A percentile compares a stretch with the other conserved stretches of the same genome.
These are phyloP conservation scores for Mesembrinibis cayennensis DNA, from an alignment of 2,113 vertebrate genomes.

Conservation along the genomic window DNA sequence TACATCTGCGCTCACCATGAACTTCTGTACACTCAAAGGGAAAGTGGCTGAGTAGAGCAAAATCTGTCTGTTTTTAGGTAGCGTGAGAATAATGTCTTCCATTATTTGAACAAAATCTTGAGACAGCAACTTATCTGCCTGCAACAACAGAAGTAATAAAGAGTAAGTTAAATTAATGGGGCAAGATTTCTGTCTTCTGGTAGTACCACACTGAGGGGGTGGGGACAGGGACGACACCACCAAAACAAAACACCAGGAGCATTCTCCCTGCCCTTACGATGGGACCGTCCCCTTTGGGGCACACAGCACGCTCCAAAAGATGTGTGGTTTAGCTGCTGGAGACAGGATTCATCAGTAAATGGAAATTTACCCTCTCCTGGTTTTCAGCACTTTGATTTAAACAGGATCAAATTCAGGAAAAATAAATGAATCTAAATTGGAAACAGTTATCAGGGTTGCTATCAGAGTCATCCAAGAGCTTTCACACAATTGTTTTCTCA, in stretches of 20 bases:
- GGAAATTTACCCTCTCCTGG: not conserved
- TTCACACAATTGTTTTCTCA: not conserved
- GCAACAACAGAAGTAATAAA: not conserved
- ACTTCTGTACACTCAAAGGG: slow-evolving; percentile 98
- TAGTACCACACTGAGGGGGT: not conserved
- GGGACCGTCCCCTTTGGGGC: not conserved
- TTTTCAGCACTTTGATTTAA: not conserved
- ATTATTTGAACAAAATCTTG: slow-evolving; percentile 99
- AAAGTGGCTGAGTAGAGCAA: slow-evolving; percentile 98
- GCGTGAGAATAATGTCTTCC: slow-evolving; percentile 95
- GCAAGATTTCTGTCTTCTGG: not conserved
- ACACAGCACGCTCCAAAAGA: not conserved
- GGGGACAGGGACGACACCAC: no score
- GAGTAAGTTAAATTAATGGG: not conserved
- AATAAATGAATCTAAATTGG: not conserved
- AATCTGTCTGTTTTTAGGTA: slow-evolving; percentile 98
- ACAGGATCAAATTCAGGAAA: not conserved
- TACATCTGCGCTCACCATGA: slow-evolving; percentile 84
- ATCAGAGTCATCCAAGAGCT: not conserved
- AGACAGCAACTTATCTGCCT: slow-evolving; percentile 98
- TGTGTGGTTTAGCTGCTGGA: not conserved
- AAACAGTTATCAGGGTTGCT: not conserved
- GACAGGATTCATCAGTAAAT: not conserved
- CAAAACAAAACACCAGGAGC: not conserved
- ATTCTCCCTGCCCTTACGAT: not conserved